These are phyloP conservation scores for Hemiscyllium ocellatum DNA, from an alignment of 2,113 vertebrate genomes.

Conservation along the genomic window DNA sequence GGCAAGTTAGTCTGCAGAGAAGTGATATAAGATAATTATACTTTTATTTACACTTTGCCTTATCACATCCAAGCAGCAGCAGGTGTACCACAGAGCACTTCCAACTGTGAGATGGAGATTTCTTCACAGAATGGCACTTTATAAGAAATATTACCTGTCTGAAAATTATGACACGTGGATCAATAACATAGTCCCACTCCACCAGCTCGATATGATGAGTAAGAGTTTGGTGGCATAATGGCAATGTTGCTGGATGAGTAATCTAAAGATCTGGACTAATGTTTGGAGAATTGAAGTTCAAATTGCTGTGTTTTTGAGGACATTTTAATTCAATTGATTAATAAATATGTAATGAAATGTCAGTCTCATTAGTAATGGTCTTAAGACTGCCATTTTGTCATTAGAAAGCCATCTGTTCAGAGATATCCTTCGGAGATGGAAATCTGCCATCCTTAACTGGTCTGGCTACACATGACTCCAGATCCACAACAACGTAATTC, in stretches of 20 bases:
- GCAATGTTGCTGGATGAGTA: not conserved
- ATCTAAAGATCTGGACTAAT: no score
- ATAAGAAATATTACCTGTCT: not conserved
- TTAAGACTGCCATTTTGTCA: no score
- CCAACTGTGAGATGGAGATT: not conserved
- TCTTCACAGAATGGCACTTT: not conserved
- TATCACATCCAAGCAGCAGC: not conserved
- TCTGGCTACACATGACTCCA: no score
- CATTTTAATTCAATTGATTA: no score
- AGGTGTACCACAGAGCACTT: not conserved
- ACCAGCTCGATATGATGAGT: not conserved
- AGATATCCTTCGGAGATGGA: no score
- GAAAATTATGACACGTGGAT: not conserved
- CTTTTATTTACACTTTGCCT: not conserved
- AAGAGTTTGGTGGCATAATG: not conserved
- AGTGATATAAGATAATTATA: not conserved
- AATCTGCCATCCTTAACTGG: no score
- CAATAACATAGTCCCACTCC: not conserved
- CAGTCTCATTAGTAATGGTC: no score
- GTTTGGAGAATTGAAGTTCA: no score
- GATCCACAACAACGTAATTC: no score
- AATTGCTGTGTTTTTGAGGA: no score
- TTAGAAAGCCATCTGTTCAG: no score
- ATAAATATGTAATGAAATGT: no score
- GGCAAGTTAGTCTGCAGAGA: not conserved